A percentile compares a stretch with the other conserved stretches of the same genome.
Evolutionary conservation across 2,888 invertebrate species (phyloP).

Genomic region (Neoascia interrupta): DNA sequence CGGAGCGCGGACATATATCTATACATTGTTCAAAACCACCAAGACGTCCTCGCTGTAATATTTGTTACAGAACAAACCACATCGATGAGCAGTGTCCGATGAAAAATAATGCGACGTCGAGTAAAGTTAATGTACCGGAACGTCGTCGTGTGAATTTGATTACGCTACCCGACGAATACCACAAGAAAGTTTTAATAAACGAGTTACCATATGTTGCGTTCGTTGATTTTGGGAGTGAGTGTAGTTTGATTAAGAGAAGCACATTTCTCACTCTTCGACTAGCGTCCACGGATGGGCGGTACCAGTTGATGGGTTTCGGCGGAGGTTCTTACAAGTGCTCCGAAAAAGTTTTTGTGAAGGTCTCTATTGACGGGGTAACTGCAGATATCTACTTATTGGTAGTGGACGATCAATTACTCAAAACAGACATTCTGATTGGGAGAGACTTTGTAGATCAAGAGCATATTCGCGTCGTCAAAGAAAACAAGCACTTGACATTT

Average conservation of each 20-base stretch:
- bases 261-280: not conserved
- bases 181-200: conserved; percentile 14
- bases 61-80: not conserved
- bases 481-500: conserved; percentile 8
- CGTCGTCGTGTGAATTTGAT: conserved; percentile 11
- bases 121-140: not conserved
- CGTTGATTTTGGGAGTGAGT: conserved; percentile 33
- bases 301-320: conserved; percentile 4
- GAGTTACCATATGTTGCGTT: conserved; percentile 11
- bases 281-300: not conserved
- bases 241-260: conserved; percentile 9
- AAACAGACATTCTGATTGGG: conserved; percentile 7
- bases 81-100: conserved; percentile 7
- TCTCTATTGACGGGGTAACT: conserved; percentile 12
- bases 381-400: conserved; percentile 18
- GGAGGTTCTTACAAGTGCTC: conserved; percentile 16
- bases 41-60: not conserved
- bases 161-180: conserved; percentile 22
- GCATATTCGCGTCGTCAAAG: conserved; percentile 20
- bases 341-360: conserved; percentile 14
- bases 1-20: conserved; percentile 20
- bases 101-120: not conserved
- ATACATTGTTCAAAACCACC: conserved; percentile 1
- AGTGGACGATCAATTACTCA: conserved; percentile 9
- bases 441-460: conserved; percentile 13